These are phyloP conservation scores for Lepidurus packardi DNA, from an alignment of 1,140 invertebrate genomes.

Conservation along the genomic window DNA sequence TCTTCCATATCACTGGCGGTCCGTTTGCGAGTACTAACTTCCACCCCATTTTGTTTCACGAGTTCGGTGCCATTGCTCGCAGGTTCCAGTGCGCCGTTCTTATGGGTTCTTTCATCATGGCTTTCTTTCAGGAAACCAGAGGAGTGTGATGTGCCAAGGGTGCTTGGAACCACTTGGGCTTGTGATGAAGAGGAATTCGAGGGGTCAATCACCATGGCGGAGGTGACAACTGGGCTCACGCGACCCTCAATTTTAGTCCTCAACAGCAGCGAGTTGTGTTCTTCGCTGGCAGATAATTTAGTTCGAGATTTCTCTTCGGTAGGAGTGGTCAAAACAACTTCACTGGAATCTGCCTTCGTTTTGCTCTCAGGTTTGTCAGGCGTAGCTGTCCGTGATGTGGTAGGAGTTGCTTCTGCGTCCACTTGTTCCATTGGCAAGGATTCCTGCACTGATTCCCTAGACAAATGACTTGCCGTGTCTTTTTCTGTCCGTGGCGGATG, in stretches of 20 bases:
- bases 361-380: background rate
- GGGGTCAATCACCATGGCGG: background rate
- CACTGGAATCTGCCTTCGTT: background rate
- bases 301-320: background rate
- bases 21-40: constrained; percentile 1
- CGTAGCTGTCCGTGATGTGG: constrained; percentile 13
- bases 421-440: constrained; percentile 2
- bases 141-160: background rate
- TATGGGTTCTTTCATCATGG: background rate
- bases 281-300: background rate
- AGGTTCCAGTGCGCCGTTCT: background rate
- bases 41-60: constrained; percentile 14
- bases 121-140: background rate
- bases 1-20: constrained; percentile 14
- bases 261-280: background rate
- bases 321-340: background rate
- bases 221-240: background rate
- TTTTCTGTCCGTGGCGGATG: background rate
- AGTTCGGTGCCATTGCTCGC: background rate
- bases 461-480: background rate
- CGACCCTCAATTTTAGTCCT: background rate
- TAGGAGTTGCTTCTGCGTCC: background rate
- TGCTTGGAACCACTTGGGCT: background rate
- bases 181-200: background rate
- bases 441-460: background rate